phyloP scores from a whole-genome alignment of 2,797 vertebrate species.

The Syncerus caffer region DNA sequence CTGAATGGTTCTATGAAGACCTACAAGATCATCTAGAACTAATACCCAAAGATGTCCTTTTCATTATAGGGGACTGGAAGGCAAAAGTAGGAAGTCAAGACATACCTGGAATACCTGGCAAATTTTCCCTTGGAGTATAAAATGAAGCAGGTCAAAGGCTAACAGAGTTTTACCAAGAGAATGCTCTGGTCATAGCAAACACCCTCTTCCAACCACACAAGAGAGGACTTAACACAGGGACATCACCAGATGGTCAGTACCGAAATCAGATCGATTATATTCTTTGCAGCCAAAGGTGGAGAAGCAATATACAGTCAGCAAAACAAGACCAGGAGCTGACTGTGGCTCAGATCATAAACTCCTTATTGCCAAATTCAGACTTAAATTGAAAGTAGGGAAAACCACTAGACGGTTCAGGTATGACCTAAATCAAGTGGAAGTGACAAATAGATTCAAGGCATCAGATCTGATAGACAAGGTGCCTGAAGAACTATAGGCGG shows the following conservation, averaged over 20 bases:
- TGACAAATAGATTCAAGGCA: background rate
- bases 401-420: background rate
- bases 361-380: background rate
- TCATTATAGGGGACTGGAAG: background rate
- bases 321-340: background rate
- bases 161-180: background rate
- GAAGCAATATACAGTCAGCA: accelerated
- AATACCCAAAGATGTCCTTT: background rate
- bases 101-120: background rate
- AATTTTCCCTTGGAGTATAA: background rate
- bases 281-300: background rate
- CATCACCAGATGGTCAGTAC: background rate
- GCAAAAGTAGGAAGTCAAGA: background rate
- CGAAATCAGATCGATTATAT: background rate
- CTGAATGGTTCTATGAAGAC: background rate
- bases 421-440: background rate
- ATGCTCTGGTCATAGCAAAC: background rate
- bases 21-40: background rate
- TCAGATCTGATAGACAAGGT: background rate
- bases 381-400: background rate
- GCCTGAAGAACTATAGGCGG: background rate
- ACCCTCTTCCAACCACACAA: background rate
- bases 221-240: background rate
- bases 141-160: background rate
- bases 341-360: background rate